phyloP scores from a whole-genome alignment of 2,113 vertebrate genomes.

The Edolisoma coerulescens region DNA sequence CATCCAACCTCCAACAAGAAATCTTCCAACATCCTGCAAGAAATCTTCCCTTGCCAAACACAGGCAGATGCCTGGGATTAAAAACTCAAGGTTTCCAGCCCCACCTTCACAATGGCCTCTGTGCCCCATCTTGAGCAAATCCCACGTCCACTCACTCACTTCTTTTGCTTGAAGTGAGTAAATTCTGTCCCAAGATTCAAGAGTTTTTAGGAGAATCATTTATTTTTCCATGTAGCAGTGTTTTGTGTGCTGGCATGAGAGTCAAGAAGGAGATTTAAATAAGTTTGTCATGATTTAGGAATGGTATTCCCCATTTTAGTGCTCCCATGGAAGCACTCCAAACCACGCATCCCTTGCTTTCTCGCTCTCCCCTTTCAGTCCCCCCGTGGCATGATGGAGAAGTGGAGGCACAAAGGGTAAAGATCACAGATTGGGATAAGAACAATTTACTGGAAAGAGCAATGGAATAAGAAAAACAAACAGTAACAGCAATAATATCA shows the following conservation, averaged over 20 bases:
- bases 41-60: background rate
- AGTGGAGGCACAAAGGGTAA: background rate
- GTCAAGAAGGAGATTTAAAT: background rate
- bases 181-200: background rate
- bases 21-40: background rate
- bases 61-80: background rate
- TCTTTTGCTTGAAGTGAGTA: background rate
- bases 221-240: background rate
- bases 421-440: background rate
- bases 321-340: background rate
- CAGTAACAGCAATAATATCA: background rate
- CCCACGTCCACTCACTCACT: background rate
- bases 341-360: rapidly evolving
- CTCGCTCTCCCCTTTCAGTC: background rate
- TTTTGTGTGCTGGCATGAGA: background rate
- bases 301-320: background rate
- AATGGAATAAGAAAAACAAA: background rate
- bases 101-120: background rate
- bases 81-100: background rate
- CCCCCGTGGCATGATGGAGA: no score
- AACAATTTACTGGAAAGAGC: background rate
- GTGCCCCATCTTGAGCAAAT: background rate
- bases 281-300: background rate
- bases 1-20: background rate
- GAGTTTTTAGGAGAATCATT: background rate